These are phyloP conservation scores for Eulemur rubriventer DNA, from an alignment of 2,797 vertebrate species.

Conservation along the genomic window DNA sequence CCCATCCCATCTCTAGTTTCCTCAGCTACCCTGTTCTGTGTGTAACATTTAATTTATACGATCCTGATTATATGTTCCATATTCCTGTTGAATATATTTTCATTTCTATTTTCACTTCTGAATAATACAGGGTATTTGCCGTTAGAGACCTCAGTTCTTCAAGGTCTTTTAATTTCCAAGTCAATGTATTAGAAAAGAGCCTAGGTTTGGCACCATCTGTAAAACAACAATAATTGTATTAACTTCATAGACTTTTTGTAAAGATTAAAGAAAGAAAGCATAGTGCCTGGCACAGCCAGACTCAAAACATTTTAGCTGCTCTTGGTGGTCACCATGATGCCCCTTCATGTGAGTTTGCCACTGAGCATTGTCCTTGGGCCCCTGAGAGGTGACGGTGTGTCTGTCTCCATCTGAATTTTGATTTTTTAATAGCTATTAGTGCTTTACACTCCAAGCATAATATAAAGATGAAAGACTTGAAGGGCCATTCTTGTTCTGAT, in stretches of 20 bases:
- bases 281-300: neutral
- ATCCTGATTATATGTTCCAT: neutral
- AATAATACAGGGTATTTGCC: neutral
- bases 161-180: neutral
- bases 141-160: neutral
- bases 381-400: neutral
- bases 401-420: neutral
- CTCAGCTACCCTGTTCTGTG: neutral
- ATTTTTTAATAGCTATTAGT: neutral
- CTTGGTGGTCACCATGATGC: fast-evolving
- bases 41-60: slow-evolving; percentile 7
- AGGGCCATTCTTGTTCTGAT: neutral
- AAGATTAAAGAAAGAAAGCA: neutral
- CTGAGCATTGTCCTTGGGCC: neutral
- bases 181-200: neutral
- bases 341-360: neutral
- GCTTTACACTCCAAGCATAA: neutral
- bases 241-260: neutral
- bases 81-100: slow-evolving; percentile 1
- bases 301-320: fast-evolving
- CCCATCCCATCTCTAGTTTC: neutral
- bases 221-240: neutral
- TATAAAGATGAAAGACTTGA: neutral
- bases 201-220: neutral
- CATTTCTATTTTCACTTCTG: slow-evolving; percentile 48